Conservation (phyloP, 2,113 vertebrate genomes). For the Morone chrysops region DNA sequence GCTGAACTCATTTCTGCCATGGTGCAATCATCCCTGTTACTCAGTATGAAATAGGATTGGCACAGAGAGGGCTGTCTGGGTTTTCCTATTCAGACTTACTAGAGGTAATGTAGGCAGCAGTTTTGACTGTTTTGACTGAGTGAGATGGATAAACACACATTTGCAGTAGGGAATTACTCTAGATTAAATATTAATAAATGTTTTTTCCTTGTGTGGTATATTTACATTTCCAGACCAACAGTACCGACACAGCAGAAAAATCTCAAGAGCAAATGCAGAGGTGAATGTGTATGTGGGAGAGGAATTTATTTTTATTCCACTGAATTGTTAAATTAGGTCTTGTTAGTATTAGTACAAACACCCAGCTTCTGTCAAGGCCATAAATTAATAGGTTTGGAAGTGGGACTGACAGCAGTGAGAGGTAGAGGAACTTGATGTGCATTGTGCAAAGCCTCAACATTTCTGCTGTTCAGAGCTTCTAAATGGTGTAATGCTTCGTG, state of each 20-base stretch:
- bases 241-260: conserved; percentile 16
- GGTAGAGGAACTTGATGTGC: background rate
- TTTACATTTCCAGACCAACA: conserved; percentile 39
- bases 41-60: conserved; percentile 74
- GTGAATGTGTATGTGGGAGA: conserved; percentile 4
- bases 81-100: conserved; percentile 33
- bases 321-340: conserved; percentile 7
- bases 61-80: conserved; percentile 56
- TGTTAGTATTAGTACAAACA: background rate
- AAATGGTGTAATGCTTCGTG: conserved; percentile 22
- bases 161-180: conserved; percentile 44
- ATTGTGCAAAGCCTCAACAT: conserved; percentile 8
- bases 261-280: conserved; percentile 6
- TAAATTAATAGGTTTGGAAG: conserved; percentile 3
- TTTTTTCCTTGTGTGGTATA: conserved; percentile 27
- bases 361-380: background rate
- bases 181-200: conserved; percentile 62
- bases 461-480: conserved; percentile 18
- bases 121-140: conserved; percentile 57
- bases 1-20: conserved; percentile 58
- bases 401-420: background rate
- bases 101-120: conserved; percentile 53
- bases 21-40: conserved; percentile 62
- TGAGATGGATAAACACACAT: conserved; percentile 54
- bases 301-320: conserved; percentile 17